Conservation (phyloP, 1,140 invertebrate genomes). For the Bombus soroeensis region DNA sequence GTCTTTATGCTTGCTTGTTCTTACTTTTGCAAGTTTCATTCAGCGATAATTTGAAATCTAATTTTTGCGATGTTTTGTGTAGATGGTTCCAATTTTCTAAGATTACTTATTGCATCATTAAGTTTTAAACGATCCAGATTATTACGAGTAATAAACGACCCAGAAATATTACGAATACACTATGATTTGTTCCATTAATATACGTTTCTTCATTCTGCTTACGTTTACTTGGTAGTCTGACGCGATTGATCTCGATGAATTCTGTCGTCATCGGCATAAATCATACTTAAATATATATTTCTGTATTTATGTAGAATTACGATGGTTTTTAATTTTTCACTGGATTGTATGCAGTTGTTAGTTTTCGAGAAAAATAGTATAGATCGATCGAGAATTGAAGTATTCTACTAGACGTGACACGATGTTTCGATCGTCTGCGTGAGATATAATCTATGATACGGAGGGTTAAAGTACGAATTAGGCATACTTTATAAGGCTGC, state of each 20-base stretch:
- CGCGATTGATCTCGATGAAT: not conserved
- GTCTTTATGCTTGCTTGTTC: not conserved
- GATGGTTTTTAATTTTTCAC: not conserved
- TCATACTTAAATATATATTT: not conserved
- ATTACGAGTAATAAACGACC: no score
- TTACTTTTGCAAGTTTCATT: not conserved
- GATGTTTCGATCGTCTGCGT: not conserved
- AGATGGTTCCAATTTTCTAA: not conserved
- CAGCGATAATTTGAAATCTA: not conserved
- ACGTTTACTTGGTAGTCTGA: not conserved
- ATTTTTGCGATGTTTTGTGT: not conserved
- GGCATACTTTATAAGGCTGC: not conserved
- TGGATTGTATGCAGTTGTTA: no score
- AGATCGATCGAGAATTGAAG: not conserved
- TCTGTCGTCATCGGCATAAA: not conserved
- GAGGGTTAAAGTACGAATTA: not conserved
- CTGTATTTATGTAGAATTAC: not conserved
- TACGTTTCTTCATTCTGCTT: no score
- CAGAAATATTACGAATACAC: not conserved
- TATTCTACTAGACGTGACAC: no score
- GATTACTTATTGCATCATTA: not conserved
- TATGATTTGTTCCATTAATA: not conserved
- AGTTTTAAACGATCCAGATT: not conserved
- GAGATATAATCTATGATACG: no score
- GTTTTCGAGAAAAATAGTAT: no score